Evolutionary conservation across 2,888 invertebrate genomes (phyloP).

Genomic region (Allacma fusca): DNA sequence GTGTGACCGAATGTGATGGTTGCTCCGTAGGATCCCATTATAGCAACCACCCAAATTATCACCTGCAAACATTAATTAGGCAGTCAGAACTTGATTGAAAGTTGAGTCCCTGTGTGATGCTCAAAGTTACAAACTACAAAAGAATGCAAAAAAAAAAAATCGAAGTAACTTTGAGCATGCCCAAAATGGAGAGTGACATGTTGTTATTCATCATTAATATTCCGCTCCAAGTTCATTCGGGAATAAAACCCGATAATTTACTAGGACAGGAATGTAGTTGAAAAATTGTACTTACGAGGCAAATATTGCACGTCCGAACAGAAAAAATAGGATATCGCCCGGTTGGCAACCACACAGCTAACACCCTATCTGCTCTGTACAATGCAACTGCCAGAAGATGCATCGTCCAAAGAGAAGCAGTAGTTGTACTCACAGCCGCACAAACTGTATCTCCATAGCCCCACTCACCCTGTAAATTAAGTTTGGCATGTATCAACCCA

Average conservation of each 20-base stretch:
- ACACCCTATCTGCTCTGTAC: slow-evolving; percentile 59
- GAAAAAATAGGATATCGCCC: slow-evolving; percentile 56
- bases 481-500: not conserved
- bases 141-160: not conserved
- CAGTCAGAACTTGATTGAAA: slow-evolving; percentile 2
- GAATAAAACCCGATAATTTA: too few relatives aligned
- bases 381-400: slow-evolving; percentile 61
- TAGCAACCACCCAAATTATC: slow-evolving; percentile 53
- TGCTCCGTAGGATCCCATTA: slow-evolving; percentile 52
- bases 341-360: slow-evolving; percentile 61
- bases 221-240: too few relatives aligned
- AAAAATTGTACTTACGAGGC: slow-evolving; percentile 51
- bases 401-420: slow-evolving; percentile 62
- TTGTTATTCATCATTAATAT: too few relatives aligned
- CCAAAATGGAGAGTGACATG: too few relatives aligned
- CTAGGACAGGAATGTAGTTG: too few relatives aligned
- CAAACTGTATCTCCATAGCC: slow-evolving; percentile 58
- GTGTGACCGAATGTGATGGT: slow-evolving; percentile 57
- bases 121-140: not conserved
- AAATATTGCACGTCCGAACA: slow-evolving; percentile 46
- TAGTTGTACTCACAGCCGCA: slow-evolving; percentile 60
- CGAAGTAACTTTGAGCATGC: not conserved
- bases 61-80: slow-evolving; percentile 43
- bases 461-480: slow-evolving; percentile 60
- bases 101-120: too few relatives aligned